These are phyloP conservation scores for Agriotes lineatus DNA, from an alignment of 2,888 invertebrate genomes.

Conservation along the genomic window DNA sequence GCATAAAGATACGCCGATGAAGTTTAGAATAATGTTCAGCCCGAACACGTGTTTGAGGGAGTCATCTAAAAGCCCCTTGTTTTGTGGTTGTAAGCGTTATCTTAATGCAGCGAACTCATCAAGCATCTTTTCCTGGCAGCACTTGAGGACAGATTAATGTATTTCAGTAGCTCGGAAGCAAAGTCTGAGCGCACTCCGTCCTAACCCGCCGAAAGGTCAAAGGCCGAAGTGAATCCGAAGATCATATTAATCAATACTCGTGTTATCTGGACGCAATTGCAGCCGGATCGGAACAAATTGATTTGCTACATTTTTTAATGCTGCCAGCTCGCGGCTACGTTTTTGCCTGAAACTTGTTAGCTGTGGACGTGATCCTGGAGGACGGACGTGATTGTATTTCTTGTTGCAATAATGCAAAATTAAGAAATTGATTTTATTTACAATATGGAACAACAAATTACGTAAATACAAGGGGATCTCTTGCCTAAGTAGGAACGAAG, in stretches of 20 bases:
- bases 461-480: too few species aligned
- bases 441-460: too few species aligned
- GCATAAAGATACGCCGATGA: too few species aligned
- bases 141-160: conserved; percentile 45
- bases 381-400: too few species aligned
- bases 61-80: conserved; percentile 31
- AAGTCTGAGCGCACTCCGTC: conserved; percentile 9
- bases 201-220: conserved; percentile 26
- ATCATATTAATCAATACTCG: conserved; percentile 30
- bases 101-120: conserved; percentile 40
- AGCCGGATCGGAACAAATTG: conserved; percentile 18
- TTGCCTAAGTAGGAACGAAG: too few species aligned
- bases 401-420: too few species aligned
- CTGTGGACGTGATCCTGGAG: background rate
- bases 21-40: too few species aligned
- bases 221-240: conserved; percentile 22
- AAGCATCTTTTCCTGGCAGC: conserved; percentile 38
- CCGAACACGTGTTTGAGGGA: conserved; percentile 29
- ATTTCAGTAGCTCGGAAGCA: conserved; percentile 36
- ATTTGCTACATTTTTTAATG: conserved; percentile 11
- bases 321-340: background rate
- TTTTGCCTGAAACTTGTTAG: conserved; percentile 4
- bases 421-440: too few species aligned
- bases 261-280: conserved; percentile 22
- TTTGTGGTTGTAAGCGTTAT: conserved; percentile 33